A percentile compares a stretch with the other conserved stretches of the same genome.
phyloP scores from a whole-genome alignment of 2,888 invertebrate genomes.

The Sminthurides aquaticus region DNA sequence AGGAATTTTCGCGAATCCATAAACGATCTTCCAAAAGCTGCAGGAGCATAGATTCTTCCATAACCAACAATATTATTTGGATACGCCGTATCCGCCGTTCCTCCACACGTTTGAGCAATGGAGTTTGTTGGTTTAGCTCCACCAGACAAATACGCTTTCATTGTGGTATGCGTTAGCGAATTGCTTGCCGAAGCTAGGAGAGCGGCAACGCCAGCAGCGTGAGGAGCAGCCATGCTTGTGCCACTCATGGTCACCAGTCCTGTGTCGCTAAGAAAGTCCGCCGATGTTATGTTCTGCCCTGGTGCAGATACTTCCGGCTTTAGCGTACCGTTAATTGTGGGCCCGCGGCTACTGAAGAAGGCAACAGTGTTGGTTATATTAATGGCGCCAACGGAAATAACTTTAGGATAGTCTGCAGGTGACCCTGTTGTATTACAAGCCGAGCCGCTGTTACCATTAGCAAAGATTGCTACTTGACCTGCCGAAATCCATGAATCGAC shows the following conservation, averaged over 20 bases:
- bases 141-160: neutral
- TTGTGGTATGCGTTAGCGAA: neutral
- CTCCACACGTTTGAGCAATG: constrained; percentile 5
- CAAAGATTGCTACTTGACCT: no score
- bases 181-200: neutral
- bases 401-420: constrained; percentile 9
- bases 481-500: no score
- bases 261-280: neutral
- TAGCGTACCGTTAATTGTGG: neutral
- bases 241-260: constrained; percentile 11
- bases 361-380: neutral
- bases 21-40: no score
- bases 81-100: neutral
- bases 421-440: constrained; percentile 7
- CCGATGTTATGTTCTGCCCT: constrained; percentile 10
- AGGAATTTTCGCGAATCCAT: no score
- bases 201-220: constrained; percentile 3
- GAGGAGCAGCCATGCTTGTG: no score
- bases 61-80: constrained; percentile 14
- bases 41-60: constrained; percentile 10
- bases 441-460: constrained; percentile 16
- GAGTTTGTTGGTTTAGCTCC: constrained; percentile 3
- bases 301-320: constrained; percentile 18
- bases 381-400: constrained; percentile 15
- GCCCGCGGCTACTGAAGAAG: constrained; percentile 13